phyloP scores from a whole-genome alignment of 2,888 invertebrate genomes.

The Limnephilus lunatus region DNA sequence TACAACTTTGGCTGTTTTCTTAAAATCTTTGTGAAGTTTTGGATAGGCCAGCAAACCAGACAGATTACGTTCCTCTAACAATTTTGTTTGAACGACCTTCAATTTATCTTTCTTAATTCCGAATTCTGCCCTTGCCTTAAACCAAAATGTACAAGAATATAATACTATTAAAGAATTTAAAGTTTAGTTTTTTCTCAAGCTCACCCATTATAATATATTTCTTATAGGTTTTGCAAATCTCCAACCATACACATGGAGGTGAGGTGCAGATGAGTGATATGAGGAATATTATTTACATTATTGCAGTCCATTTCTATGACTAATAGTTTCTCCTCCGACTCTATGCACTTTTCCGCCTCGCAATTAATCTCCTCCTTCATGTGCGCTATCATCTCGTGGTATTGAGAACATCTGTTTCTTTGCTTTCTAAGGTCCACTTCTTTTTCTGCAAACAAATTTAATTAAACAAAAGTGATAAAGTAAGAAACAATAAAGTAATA shows the following conservation, averaged over 20 bases:
- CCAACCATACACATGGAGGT: background rate
- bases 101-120: constrained; percentile 25
- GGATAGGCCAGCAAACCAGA: constrained; percentile 43
- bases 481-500: background rate
- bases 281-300: background rate
- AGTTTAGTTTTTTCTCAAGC: background rate
- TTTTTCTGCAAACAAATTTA: constrained; percentile 69
- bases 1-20: constrained; percentile 45
- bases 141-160: background rate
- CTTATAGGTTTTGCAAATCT: no score
- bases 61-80: background rate
- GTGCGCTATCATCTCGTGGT: constrained; percentile 75
- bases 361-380: constrained; percentile 76
- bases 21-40: constrained; percentile 52
- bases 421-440: constrained; percentile 75
- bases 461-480: background rate
- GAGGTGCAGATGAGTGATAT: background rate
- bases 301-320: constrained; percentile 10
- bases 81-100: constrained; percentile 24
- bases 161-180: no score
- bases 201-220: background rate
- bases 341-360: constrained; percentile 74
- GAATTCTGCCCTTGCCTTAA: constrained; percentile 39
- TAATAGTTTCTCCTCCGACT: constrained; percentile 69
- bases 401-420: constrained; percentile 74